Conservation (phyloP, 2,888 invertebrate genomes). For the Chaitophorus viminalis region DNA sequence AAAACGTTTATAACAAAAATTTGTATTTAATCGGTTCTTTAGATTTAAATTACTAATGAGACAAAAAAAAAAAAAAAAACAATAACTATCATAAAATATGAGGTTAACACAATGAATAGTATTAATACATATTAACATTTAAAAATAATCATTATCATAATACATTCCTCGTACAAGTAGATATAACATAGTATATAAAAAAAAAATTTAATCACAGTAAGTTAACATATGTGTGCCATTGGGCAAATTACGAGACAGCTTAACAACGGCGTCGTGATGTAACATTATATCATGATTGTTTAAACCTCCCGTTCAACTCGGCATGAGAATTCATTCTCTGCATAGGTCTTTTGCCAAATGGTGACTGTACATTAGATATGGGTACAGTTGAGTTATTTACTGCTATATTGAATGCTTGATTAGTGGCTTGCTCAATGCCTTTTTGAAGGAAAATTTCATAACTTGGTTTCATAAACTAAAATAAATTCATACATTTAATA, state of each 20-base stretch:
- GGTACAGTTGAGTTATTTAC: slow-evolving; percentile 70
- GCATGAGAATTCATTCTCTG: slow-evolving; percentile 58
- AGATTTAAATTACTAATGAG: slow-evolving; percentile 7
- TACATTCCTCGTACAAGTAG: slow-evolving; percentile 42
- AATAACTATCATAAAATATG: not conserved
- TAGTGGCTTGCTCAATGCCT: slow-evolving; percentile 84
- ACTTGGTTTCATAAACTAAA: slow-evolving; percentile 83
- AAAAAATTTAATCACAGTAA: slow-evolving; percentile 57
- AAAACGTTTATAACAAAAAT: slow-evolving; percentile 21
- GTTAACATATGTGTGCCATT: slow-evolving; percentile 46
- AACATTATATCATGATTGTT: slow-evolving; percentile 71
- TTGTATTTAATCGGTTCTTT: not conserved
- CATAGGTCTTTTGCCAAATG: slow-evolving; percentile 33
- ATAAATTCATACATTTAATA: slow-evolving; percentile 63
- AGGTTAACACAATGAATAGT: slow-evolving; percentile 41
- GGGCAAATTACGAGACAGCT: slow-evolving; percentile 18
- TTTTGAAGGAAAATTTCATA: slow-evolving; percentile 85
- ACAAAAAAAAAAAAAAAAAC: slow-evolving; percentile 6
- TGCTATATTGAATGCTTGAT: slow-evolving; percentile 78
- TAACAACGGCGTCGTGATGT: slow-evolving; percentile 17
- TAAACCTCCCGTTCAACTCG: slow-evolving; percentile 72
- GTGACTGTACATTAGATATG: slow-evolving; percentile 66
- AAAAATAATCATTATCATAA: slow-evolving; percentile 43
- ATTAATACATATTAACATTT: slow-evolving; percentile 38
- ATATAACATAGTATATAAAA: slow-evolving; percentile 44